A percentile compares a stretch with the other conserved stretches of the same genome.
Conservation (phyloP, 1,140 invertebrate genomes). For the Hylaeus anthracinus region DNA sequence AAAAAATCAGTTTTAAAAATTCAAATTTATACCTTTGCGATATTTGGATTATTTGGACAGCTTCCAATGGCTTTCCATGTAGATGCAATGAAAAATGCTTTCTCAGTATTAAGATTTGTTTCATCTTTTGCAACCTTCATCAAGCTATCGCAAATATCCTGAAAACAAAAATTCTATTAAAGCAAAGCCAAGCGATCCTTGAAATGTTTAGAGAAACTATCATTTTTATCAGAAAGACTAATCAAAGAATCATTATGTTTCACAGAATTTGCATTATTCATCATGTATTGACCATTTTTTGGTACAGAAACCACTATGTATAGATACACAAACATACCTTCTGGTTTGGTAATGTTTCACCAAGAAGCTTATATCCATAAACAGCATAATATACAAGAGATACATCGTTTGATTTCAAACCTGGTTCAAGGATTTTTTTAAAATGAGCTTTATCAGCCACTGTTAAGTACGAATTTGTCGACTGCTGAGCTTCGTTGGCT, state of each 20-base stretch:
- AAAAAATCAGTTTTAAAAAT: neutral
- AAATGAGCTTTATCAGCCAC: constrained; percentile 81
- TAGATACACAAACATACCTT: neutral
- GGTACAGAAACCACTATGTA: neutral
- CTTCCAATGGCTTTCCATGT: constrained; percentile 79
- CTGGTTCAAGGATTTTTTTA: constrained; percentile 81
- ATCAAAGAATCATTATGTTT: constrained; percentile 75
- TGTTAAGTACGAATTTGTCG: constrained; percentile 82
- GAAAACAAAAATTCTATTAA: constrained; percentile 46
- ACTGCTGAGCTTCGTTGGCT: constrained; percentile 59
- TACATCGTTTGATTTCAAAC: constrained; percentile 81
- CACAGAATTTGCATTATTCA: constrained; percentile 68
- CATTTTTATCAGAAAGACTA: constrained; percentile 78
- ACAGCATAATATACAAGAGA: constrained; percentile 82
- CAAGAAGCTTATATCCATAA: constrained; percentile 81
- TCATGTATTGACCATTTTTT: constrained; percentile 57
- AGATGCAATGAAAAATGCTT: constrained; percentile 81
- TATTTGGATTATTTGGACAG: constrained; percentile 72
- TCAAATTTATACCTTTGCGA: constrained; percentile 71
- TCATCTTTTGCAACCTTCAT: constrained; percentile 74
- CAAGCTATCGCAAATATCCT: constrained; percentile 82
- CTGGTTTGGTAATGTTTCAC: constrained; percentile 76
- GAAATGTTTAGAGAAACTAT: neutral
- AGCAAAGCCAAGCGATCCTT: constrained; percentile 5
- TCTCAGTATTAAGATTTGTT: constrained; percentile 77